These are phyloP conservation scores for Ormyrus rosae DNA, from an alignment of 2,888 invertebrate species.

Conservation along the genomic window DNA sequence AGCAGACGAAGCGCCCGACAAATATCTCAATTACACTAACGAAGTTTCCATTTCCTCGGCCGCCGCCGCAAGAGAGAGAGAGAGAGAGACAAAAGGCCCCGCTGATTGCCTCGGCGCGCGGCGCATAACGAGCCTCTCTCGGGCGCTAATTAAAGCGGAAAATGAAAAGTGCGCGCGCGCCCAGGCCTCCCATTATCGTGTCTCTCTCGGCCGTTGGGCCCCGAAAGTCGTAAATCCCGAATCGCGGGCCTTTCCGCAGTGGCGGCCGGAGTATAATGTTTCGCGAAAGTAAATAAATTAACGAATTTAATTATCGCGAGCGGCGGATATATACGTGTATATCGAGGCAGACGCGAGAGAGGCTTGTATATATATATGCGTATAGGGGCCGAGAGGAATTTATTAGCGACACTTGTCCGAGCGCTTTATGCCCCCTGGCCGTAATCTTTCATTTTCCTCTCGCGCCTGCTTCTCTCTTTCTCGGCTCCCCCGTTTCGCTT, in stretches of 20 bases:
- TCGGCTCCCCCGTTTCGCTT: not conserved
- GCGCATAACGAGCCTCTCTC: not conserved
- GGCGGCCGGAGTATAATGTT: not conserved
- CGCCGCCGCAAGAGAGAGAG: no score
- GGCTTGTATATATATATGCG: not conserved
- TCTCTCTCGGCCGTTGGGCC: no score
- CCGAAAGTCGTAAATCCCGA: no score
- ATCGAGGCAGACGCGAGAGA: not conserved
- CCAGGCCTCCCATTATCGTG: not conserved
- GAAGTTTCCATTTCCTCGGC: slow-evolving; percentile 11
- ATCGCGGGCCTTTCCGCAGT: no score
- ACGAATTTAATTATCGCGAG: slow-evolving; percentile 34
- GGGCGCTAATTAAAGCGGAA: slow-evolving; percentile 30
- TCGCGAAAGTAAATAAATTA: slow-evolving; percentile 45
- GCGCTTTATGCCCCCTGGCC: slow-evolving; percentile 33
- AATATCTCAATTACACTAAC: slow-evolving; percentile 9
- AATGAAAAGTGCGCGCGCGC: slow-evolving; percentile 3
- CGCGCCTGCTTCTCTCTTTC: not conserved
- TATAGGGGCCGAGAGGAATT: slow-evolving; percentile 17
- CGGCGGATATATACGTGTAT: not conserved
- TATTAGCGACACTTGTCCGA: slow-evolving; percentile 48
- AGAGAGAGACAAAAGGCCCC: slow-evolving; percentile 4
- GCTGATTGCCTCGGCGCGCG: slow-evolving; percentile 1
- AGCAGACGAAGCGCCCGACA: not conserved
- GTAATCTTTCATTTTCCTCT: slow-evolving; percentile 33